Base-by-base conservation (phyloP, 2,113 vertebrate species). In the Alouatta palliata region DNA sequence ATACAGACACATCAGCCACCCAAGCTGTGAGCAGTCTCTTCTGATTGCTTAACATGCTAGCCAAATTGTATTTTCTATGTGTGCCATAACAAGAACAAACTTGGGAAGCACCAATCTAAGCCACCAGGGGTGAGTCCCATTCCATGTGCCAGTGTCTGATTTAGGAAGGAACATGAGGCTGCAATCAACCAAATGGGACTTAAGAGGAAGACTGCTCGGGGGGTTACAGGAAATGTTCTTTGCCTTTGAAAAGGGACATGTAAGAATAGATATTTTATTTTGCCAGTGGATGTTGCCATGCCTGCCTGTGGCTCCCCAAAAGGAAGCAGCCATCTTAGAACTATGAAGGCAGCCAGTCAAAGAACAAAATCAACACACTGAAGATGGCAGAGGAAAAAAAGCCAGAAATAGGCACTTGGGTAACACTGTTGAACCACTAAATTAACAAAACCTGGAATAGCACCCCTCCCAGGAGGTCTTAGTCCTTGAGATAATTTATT, bases 61-160 rank as follows among this genome's bases (percentile, higher is more conserved):
- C 27, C 8, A 95, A 79, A 91, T 73, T 61, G 70, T 91, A 91
- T 90, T 95, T 93, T 81, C 54, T 75, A 23, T 20, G 25, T 47
- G 27, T 76, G 40, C 45, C 61, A 75, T 68, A 21, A 84, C 7
- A 96, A 91, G 17, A 86, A 89, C 40, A 61, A 73, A 94, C 49
- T 16, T 61, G 64, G n/a, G 58, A 81, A 93, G 87, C 21, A 89
- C 40, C 47, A 80, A 43, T 84, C 27, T 85, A 85, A 94, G 13
- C 21, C 66, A 54, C 32, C 37, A 40, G 45, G 66, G 13, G 32
- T 30, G 37, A 61, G 94, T 79, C 71, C 27, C 6, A 30, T 6
- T 54, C 47, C 23, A 0, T 4, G 17, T 27, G 5, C n/a, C 73
- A 68, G 19, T 8, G 6, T 75, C 61, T 52, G 9, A 91, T 43